Percentiles rank a stretch among this genome's conserved stretches.
Conservation (phyloP, 2,888 invertebrate genomes). For the Leucophenga maculata region DNA sequence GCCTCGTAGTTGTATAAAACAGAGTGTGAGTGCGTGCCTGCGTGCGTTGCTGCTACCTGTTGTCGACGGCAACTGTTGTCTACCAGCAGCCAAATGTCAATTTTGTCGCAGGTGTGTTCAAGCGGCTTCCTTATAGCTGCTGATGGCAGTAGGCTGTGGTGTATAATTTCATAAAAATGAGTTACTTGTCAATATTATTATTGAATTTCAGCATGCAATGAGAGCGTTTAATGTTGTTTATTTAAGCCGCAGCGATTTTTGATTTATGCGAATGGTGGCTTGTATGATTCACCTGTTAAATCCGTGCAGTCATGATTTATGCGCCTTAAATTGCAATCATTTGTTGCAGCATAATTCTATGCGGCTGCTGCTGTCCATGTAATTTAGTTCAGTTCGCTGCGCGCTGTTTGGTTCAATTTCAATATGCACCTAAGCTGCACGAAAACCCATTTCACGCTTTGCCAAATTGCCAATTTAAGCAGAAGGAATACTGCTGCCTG, state of each 20-base stretch:
- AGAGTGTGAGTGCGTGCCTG: background rate
- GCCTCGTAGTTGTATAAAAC: background rate
- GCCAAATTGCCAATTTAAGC: slow-evolving; percentile 63
- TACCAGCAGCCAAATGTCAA: background rate
- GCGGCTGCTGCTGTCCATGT: slow-evolving; percentile 25
- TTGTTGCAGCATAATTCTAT: slow-evolving; percentile 3
- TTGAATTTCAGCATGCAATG: slow-evolving; percentile 5
- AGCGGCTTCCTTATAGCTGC: background rate
- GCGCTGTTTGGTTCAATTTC: slow-evolving; percentile 40
- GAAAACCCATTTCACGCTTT: slow-evolving; percentile 57
- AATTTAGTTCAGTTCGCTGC: slow-evolving; percentile 40
- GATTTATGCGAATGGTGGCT: background rate
- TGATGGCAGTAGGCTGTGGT: slow-evolving; percentile 19
- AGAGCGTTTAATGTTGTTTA: background rate
- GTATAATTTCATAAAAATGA: slow-evolving; percentile 1
- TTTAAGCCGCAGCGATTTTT: background rate
- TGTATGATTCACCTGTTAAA: background rate
- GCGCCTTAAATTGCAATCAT: background rate
- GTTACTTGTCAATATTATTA: background rate
- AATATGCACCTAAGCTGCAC: slow-evolving; percentile 39
- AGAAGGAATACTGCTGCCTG: too few species aligned
- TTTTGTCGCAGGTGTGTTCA: slow-evolving; percentile 48
- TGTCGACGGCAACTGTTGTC: slow-evolving; percentile 31
- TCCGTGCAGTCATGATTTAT: background rate
- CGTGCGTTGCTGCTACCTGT: slow-evolving; percentile 46